A percentile compares a stretch with the other conserved stretches of the same genome.
Conservation (phyloP, 2,113 vertebrate species). For the Arenaria interpres region DNA sequence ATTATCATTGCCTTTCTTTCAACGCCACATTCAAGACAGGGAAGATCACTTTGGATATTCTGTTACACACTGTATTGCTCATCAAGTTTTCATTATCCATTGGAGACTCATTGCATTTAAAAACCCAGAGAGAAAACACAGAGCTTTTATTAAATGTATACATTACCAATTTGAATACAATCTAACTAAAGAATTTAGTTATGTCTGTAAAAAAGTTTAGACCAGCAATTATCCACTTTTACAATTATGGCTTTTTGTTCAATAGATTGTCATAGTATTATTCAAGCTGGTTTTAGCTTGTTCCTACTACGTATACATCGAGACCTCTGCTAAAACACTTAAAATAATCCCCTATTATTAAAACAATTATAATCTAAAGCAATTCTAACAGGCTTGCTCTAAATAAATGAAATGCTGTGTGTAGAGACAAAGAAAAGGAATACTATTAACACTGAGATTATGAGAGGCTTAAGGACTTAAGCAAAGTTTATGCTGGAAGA, state of each 20-base stretch:
- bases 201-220: neutral
- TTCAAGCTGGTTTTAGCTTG: neutral
- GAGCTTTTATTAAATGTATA: neutral
- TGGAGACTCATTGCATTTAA: neutral
- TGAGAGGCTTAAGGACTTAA: neutral
- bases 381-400: neutral
- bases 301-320: neutral
- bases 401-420: neutral
- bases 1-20: neutral
- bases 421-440: neutral
- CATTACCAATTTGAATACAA: neutral
- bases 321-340: neutral
- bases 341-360: neutral
- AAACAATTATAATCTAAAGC: neutral
- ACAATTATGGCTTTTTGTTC: neutral
- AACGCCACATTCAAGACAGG: neutral
- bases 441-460: neutral
- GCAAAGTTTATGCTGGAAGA: neutral
- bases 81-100: neutral
- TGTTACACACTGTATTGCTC: neutral
- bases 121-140: neutral
- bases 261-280: neutral
- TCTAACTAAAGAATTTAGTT: neutral
- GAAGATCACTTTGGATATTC: neutral
- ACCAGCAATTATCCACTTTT: neutral